A percentile compares a stretch with the other conserved stretches of the same genome.
Evolutionary conservation across 2,113 vertebrate genomes (phyloP).

Genomic region (Tetrao urogallus): DNA sequence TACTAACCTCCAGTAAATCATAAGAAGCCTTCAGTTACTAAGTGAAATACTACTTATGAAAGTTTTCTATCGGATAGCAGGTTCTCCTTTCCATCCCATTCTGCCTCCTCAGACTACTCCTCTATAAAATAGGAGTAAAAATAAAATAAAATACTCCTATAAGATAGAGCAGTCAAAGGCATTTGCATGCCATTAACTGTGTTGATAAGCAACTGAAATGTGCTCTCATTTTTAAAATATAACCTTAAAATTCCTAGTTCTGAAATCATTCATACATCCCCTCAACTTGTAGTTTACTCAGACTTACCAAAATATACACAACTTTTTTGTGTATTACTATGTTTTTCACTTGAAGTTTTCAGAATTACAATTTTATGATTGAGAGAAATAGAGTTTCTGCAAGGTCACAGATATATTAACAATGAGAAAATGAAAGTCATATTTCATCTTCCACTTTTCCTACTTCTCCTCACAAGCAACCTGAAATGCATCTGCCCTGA

Average conservation of each 20-base stretch:
- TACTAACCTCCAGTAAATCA: background rate
- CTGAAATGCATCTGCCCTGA: background rate
- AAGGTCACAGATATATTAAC: background rate
- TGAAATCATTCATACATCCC: background rate
- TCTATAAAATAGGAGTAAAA: background rate
- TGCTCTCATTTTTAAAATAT: background rate
- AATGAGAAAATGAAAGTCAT: background rate
- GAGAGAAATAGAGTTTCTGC: background rate
- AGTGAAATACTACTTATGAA: background rate
- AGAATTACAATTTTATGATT: fast-evolving
- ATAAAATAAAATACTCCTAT: too few species aligned
- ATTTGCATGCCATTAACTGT: background rate
- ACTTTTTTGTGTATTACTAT: background rate
- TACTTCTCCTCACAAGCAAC: background rate
- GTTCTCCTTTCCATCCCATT: background rate
- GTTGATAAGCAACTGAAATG: background rate
- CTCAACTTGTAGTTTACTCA: background rate
- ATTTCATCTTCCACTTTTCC: background rate
- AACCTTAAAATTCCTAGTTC: background rate
- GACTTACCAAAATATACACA: background rate
- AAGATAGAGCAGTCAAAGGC: background rate
- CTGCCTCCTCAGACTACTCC: background rate
- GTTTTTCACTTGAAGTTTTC: background rate
- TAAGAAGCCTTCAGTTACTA: background rate
- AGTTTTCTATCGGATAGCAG: background rate